phyloP scores from a whole-genome alignment of 2,113 vertebrate species.

The Psittacus erithacus region DNA sequence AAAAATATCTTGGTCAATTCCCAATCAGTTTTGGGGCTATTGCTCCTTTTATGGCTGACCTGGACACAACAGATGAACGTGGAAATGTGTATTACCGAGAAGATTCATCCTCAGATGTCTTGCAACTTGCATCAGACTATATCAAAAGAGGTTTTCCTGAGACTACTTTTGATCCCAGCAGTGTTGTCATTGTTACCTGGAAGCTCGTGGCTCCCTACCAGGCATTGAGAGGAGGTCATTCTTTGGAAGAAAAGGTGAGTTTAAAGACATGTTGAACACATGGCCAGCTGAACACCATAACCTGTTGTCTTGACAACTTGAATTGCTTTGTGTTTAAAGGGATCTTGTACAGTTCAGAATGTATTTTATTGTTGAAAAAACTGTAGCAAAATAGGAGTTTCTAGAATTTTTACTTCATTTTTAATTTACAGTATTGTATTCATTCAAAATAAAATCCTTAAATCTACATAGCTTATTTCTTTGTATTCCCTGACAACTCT shows the following conservation, averaged over 20 bases:
- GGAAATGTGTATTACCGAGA: constrained; percentile 87
- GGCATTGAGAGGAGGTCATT: constrained; percentile 47
- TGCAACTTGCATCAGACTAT: constrained; percentile 72
- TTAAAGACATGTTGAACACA: neutral
- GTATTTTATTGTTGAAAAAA: neutral
- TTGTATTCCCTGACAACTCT: neutral
- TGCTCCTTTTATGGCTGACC: constrained; percentile 86
- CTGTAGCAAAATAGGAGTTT: neutral
- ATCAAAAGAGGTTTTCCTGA: constrained; percentile 85
- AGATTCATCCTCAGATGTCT: constrained; percentile 76
- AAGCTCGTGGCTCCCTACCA: constrained; percentile 76
- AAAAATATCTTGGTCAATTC: constrained; percentile 81
- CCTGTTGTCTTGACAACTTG: neutral
- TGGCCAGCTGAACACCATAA: neutral
- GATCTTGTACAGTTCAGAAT: neutral
- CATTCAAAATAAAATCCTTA: neutral
- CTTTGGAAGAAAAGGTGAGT: constrained; percentile 76
- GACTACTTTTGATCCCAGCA: constrained; percentile 73
- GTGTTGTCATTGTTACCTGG: constrained; percentile 86
- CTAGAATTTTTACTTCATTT: neutral
- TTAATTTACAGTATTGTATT: neutral
- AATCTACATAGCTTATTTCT: neutral
- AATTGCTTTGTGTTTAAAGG: neutral
- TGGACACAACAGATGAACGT: constrained; percentile 83
- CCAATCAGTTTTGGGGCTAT: constrained; percentile 84